Conservation (phyloP, 2,797 vertebrate species). For the Ctenosaura bakeri region DNA sequence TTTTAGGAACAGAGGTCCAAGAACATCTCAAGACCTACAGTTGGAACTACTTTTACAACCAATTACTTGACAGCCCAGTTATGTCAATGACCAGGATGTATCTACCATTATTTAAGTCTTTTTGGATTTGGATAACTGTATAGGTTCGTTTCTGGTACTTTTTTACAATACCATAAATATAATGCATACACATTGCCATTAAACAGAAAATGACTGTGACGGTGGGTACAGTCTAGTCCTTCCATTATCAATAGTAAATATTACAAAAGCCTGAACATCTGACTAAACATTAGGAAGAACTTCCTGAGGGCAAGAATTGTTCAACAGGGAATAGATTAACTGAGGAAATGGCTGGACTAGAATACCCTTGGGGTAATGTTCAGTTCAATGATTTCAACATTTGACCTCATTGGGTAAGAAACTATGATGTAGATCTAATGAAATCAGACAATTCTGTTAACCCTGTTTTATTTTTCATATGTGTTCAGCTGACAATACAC, state of each 20-base stretch:
- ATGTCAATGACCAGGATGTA: not conserved
- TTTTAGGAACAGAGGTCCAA: not conserved
- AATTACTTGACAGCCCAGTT: not conserved
- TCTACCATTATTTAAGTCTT: not conserved
- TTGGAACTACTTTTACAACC: not conserved
- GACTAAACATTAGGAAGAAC: too few relatives aligned
- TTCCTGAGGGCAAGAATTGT: too few relatives aligned
- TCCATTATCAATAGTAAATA: not conserved
- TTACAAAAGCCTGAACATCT: not conserved
- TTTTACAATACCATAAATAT: not conserved
- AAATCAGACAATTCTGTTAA: conserved; percentile 15
- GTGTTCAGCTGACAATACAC: conserved; percentile 28
- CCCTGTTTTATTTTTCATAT: not conserved
- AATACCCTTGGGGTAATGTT: too few relatives aligned
- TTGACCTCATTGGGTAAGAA: not conserved
- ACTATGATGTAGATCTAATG: conserved; percentile 11
- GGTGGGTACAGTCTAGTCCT: not conserved
- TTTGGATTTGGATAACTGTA: not conserved
- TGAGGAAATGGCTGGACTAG: too few relatives aligned
- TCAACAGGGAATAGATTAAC: too few relatives aligned
- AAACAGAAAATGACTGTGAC: not conserved
- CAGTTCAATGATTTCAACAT: too few relatives aligned
- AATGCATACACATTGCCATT: not conserved
- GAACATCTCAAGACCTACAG: not conserved
- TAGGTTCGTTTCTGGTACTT: not conserved